These are phyloP conservation scores for Alsophila aescularia DNA, from an alignment of 2,888 invertebrate species.

Conservation along the genomic window DNA sequence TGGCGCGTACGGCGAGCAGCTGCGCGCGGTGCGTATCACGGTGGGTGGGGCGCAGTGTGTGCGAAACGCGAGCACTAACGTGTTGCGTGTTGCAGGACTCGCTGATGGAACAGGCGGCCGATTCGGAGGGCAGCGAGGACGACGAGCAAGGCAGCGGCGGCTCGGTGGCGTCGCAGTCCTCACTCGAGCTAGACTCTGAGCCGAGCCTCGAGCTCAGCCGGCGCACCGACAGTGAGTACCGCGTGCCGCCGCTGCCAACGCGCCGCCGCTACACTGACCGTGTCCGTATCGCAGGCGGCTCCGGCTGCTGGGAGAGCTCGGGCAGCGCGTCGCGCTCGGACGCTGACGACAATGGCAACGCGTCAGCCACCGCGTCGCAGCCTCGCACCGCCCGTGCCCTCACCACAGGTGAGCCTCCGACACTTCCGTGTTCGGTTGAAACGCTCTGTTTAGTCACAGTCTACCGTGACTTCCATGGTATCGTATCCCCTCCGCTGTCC, in stretches of 20 bases:
- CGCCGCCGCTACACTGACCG: neutral
- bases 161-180: constrained; percentile 57
- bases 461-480: too few species aligned
- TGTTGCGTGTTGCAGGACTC: constrained; percentile 34
- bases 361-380: constrained; percentile 11
- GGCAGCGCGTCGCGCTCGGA: constrained; percentile 48
- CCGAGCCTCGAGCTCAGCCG: constrained; percentile 49
- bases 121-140: constrained; percentile 44
- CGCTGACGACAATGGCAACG: constrained; percentile 65
- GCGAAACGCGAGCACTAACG: constrained; percentile 22
- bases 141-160: constrained; percentile 41
- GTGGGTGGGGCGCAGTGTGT: constrained; percentile 33
- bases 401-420: too few species aligned
- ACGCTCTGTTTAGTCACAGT: too few species aligned
- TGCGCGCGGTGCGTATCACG: constrained; percentile 26
- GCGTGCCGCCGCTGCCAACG: neutral
- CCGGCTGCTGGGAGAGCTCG: constrained; percentile 52
- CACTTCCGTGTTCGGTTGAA: too few species aligned
- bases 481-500: too few species aligned
- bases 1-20: constrained; percentile 42
- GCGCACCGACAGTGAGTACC: constrained; percentile 49
- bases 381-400: constrained; percentile 15
- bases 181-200: constrained; percentile 64
- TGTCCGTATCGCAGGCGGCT: constrained; percentile 34
- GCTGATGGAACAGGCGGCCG: constrained; percentile 51